Conservation (phyloP, 2,797 vertebrate genomes). For the Cygnus olor region DNA sequence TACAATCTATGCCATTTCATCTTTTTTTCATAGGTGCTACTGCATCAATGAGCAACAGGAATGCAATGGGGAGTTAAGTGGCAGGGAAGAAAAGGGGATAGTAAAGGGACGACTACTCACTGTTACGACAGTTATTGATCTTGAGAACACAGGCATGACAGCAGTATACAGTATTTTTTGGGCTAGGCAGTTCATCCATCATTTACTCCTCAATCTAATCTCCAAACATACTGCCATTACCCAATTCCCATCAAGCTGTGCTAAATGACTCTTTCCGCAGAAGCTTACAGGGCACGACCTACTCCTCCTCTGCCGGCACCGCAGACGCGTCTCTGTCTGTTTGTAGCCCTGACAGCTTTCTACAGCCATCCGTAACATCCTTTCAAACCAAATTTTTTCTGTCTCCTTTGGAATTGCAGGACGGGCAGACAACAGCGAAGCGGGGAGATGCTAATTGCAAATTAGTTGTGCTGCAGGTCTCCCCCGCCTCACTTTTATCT, state of each 20-base stretch:
- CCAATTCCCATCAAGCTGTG: not conserved
- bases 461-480: not conserved
- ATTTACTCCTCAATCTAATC: not conserved
- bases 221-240: not conserved
- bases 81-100: not conserved
- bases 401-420: not conserved
- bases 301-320: not conserved
- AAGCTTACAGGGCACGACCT: not conserved
- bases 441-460: slow-evolving; percentile 7
- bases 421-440: not conserved
- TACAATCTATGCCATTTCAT: not conserved
- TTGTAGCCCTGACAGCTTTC: not conserved
- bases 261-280: slow-evolving; percentile 19
- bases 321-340: not conserved
- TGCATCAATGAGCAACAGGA: not conserved
- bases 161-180: not conserved
- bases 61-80: not conserved
- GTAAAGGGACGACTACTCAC: not conserved
- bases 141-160: not conserved
- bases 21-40: not conserved
- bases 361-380: not conserved
- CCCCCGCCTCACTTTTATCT: not conserved
- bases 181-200: not conserved
- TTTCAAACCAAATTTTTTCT: not conserved
- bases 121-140: not conserved